Conservation (phyloP, 1,140 invertebrate genomes). For the Armadillidium nasatum region DNA sequence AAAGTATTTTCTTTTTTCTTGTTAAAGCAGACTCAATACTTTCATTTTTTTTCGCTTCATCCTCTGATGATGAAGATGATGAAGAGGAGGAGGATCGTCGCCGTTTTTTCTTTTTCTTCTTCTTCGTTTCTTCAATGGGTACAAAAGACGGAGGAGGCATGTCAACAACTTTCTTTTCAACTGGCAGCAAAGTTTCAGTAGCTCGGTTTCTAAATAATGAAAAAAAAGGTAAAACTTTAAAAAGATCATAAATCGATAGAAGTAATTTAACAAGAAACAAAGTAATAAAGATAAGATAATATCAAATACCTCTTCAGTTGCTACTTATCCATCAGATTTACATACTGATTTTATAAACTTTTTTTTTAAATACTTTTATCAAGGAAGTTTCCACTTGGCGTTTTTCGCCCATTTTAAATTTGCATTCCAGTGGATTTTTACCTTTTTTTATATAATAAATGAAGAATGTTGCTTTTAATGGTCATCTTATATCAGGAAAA, state of each 20-base stretch:
- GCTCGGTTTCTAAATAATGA: not conserved
- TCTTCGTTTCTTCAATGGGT: not conserved
- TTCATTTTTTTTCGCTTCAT: not conserved
- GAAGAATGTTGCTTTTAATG: not conserved
- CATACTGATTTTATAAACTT: not conserved
- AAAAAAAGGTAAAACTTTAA: not conserved
- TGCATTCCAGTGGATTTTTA: not conserved
- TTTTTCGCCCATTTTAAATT: not conserved
- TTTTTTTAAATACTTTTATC: not conserved
- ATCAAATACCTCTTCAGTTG: slow-evolving; percentile 3
- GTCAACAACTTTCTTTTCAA: not conserved
- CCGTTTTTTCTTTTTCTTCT: not conserved
- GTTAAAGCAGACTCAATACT: not conserved
- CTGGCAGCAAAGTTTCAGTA: not conserved
- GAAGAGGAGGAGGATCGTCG: not conserved
- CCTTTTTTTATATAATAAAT: not conserved
- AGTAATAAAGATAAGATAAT: not conserved
- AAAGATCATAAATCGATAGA: not conserved
- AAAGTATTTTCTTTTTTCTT: not conserved
- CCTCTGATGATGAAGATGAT: not conserved
- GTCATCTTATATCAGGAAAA: not conserved
- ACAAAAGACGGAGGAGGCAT: not conserved
- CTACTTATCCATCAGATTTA: not conserved
- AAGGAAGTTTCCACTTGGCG: not conserved
- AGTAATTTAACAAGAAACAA: not conserved